Percentiles rank a stretch among this genome's conserved stretches.
Evolutionary conservation across 1,140 invertebrate genomes (phyloP).

Genomic region (Uloborus diversus): DNA sequence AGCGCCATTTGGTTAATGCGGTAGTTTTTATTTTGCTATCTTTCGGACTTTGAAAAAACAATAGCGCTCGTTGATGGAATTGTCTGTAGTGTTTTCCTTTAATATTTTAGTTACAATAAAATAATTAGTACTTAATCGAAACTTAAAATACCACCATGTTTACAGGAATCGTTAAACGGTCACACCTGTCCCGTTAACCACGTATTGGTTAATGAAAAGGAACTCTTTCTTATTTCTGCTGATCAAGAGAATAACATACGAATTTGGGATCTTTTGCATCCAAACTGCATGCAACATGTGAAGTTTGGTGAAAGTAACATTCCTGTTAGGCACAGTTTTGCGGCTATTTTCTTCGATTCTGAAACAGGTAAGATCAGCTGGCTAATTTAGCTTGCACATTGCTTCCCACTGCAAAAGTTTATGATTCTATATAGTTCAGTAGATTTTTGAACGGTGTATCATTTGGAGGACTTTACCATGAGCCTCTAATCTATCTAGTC

Average conservation of each 20-base stretch:
- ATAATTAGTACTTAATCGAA: neutral
- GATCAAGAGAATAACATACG: constrained; percentile 15
- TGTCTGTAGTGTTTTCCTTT: neutral
- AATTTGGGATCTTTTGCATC: constrained; percentile 10
- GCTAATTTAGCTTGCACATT: neutral
- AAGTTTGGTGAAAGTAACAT: constrained; percentile 21
- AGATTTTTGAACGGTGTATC: neutral
- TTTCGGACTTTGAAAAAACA: too few species aligned
- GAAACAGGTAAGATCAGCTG: neutral
- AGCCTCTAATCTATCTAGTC: neutral
- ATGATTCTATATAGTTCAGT: neutral
- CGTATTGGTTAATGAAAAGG: neutral
- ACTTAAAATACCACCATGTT: neutral
- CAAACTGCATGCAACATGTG: constrained; percentile 7
- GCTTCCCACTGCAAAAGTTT: neutral
- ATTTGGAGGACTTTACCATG: neutral
- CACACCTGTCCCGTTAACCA: constrained; percentile 11
- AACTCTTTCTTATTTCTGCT: neutral
- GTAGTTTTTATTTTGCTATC: too few species aligned
- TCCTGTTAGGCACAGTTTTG: neutral
- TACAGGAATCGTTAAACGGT: constrained; percentile 19
- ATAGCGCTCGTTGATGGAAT: too few species aligned
- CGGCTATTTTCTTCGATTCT: neutral
- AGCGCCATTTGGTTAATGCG: too few species aligned
- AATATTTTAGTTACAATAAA: neutral